Evolutionary conservation across 2,888 invertebrate genomes (phyloP).

Genomic region (Chydorus sphaericus): DNA sequence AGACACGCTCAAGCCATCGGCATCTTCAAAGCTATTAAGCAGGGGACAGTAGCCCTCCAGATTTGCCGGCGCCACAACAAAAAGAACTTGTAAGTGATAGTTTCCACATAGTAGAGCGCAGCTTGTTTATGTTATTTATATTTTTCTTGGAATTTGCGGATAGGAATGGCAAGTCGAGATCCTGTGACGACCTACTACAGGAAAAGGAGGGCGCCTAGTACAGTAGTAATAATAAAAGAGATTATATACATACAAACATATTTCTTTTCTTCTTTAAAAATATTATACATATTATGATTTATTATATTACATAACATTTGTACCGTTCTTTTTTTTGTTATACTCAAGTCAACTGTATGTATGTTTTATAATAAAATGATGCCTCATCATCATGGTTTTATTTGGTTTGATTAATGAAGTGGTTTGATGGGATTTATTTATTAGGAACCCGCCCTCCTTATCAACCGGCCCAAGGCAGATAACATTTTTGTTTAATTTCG

Average conservation of each 20-base stretch:
- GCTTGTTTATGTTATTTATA: neutral
- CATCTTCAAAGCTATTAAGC: constrained; percentile 62
- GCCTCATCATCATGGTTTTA: no score
- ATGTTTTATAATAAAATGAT: no score
- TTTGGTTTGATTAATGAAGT: no score
- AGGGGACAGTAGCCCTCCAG: constrained; percentile 57
- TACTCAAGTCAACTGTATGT: no score
- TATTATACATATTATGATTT: no score
- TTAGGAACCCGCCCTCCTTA: no score
- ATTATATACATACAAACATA: neutral
- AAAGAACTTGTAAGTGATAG: constrained; percentile 29
- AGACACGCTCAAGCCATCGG: constrained; percentile 66
- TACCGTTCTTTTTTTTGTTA: no score
- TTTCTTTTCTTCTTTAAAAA: neutral
- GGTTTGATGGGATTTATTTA: no score
- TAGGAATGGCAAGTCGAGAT: constrained; percentile 44
- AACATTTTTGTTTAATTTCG: no score
- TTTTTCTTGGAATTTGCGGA: neutral
- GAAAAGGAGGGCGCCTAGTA: constrained; percentile 10
- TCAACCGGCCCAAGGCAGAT: no score
- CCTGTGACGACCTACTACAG: constrained; percentile 53
- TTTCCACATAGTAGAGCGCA: neutral
- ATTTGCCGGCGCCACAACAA: constrained; percentile 45
- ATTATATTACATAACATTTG: no score
- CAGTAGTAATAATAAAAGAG: neutral